These are phyloP conservation scores for Yoshiicerus persimilis DNA, from an alignment of 1,140 invertebrate genomes.

Conservation along the genomic window DNA sequence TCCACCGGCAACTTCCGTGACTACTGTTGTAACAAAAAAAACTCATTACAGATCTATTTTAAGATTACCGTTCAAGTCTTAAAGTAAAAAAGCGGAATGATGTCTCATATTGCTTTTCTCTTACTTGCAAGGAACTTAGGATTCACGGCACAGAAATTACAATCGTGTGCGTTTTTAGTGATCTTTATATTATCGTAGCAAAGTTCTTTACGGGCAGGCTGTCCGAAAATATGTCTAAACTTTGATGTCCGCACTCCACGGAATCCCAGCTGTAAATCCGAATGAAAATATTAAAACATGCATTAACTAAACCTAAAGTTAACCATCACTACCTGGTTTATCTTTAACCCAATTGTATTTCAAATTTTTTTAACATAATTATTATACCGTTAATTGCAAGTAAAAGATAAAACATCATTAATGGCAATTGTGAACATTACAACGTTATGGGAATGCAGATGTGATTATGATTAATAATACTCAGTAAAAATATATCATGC, in stretches of 20 bases:
- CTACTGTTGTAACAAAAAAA: slow-evolving; percentile 79
- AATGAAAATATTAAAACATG: not conserved
- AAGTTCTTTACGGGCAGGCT: slow-evolving; percentile 79
- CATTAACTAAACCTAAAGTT: no score
- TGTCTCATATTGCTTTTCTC: not conserved
- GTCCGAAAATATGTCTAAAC: slow-evolving; percentile 90
- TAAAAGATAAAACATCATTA: no score
- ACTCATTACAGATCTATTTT: slow-evolving; percentile 56
- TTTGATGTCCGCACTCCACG: slow-evolving; percentile 83
- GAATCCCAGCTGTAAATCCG: slow-evolving; percentile 70
- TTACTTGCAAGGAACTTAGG: slow-evolving; percentile 82
- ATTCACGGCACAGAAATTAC: slow-evolving; percentile 89
- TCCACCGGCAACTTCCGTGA: slow-evolving; percentile 91
- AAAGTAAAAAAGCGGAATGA: slow-evolving; percentile 53
- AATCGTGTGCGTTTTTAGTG: slow-evolving; percentile 88
- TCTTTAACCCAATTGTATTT: no score
- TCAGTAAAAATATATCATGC: no score
- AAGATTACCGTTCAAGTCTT: not conserved
- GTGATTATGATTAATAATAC: no score
- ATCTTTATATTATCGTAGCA: slow-evolving; percentile 93
- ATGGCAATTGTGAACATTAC: no score
- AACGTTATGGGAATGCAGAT: no score
- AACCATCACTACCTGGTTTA: no score
- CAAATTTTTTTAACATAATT: no score
- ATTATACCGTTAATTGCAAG: no score